Conservation (phyloP, 2,797 vertebrate species). For the Rhinatrema bivittatum region DNA sequence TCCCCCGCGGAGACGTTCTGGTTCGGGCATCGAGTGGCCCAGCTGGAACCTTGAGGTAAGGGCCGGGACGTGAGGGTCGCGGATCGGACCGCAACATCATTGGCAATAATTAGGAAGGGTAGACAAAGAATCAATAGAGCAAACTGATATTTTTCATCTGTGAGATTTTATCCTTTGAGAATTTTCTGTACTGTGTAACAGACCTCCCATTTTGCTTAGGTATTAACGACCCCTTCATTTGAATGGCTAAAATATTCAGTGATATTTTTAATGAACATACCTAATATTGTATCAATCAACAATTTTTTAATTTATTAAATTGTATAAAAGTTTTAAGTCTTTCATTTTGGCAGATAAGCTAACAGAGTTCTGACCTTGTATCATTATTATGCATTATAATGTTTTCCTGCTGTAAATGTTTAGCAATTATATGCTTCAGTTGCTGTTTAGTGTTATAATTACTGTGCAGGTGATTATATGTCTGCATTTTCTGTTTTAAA, state of each 20-base stretch:
- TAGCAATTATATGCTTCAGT: constrained; percentile 1
- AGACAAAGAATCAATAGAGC: constrained; percentile 49
- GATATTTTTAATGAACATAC: constrained; percentile 7
- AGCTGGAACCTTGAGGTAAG: too few species aligned
- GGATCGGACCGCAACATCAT: too few species aligned
- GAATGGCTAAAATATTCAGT: constrained; percentile 26
- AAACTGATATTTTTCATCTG: constrained; percentile 53
- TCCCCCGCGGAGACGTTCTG: too few species aligned
- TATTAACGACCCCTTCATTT: constrained; percentile 24
- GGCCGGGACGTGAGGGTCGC: too few species aligned
- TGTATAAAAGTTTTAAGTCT: background rate
- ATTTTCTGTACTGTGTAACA: constrained; percentile 22
- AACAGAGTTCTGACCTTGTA: background rate
- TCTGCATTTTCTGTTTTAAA: constrained; percentile 5
- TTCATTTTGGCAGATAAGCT: background rate
- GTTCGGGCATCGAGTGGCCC: too few species aligned
- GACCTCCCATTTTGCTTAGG: constrained; percentile 24
- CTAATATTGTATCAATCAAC: background rate
- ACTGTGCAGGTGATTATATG: constrained; percentile 1
- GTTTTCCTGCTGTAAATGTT: constrained; percentile 8
- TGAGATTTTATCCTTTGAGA: constrained; percentile 28
- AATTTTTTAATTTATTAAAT: background rate
- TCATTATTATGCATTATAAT: background rate
- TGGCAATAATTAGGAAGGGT: constrained; percentile 68
- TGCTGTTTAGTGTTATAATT: constrained; percentile 1